Evolutionary conservation across 2,113 vertebrate genomes (phyloP).

Genomic region (Hippocampus zosterae): DNA sequence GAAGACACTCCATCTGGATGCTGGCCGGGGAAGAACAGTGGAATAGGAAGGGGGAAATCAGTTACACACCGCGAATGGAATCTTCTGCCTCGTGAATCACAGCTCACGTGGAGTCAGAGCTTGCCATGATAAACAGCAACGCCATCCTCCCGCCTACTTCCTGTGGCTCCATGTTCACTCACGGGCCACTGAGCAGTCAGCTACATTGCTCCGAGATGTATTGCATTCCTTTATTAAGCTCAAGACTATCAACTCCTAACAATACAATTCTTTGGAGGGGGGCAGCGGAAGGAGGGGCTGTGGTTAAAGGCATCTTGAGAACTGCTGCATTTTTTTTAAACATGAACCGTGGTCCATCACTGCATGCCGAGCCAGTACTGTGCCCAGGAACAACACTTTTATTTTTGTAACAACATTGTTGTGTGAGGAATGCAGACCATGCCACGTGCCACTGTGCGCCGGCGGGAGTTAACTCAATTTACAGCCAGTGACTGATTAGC

Average conservation of each 20-base stretch:
- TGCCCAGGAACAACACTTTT: neutral
- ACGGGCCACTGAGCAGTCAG: constrained; percentile 30
- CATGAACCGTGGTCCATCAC: neutral
- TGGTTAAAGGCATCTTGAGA: constrained; percentile 10
- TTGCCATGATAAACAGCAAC: constrained; percentile 38
- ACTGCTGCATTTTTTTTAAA: constrained; percentile 2
- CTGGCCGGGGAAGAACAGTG: constrained; percentile 36
- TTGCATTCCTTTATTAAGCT: constrained; percentile 38
- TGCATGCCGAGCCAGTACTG: constrained; percentile 7
- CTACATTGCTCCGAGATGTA: constrained; percentile 16
- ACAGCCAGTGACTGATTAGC: constrained; percentile 18
- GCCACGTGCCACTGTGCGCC: constrained; percentile 13
- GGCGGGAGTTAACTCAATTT: constrained; percentile 23
- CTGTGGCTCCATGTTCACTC: constrained; percentile 17
- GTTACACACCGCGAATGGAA: constrained; percentile 7
- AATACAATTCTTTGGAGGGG: constrained; percentile 13
- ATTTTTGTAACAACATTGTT: constrained; percentile 8
- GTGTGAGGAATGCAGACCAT: constrained; percentile 17
- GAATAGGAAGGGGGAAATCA: constrained; percentile 18
- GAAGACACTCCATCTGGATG: constrained; percentile 16
- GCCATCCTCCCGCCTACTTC: constrained; percentile 5
- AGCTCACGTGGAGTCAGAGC: constrained; percentile 49
- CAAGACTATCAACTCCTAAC: constrained; percentile 14
- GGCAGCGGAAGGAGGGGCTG: neutral
- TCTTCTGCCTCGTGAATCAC: constrained; percentile 45